These are phyloP conservation scores for Synanthedon vespiformis DNA, from an alignment of 2,888 invertebrate species.

Conservation along the genomic window DNA sequence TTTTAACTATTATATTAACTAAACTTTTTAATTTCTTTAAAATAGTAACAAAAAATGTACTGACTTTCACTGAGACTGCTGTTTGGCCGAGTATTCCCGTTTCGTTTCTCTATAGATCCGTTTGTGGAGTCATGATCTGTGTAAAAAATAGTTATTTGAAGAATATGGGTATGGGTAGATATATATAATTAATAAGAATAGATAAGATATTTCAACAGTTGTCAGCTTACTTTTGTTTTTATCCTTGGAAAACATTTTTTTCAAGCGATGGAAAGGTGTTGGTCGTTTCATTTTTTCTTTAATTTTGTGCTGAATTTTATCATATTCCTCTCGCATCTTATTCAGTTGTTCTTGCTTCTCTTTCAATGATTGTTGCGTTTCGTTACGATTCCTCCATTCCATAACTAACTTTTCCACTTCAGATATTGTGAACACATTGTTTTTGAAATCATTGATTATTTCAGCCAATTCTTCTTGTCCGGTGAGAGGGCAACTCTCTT, in stretches of 20 bases:
- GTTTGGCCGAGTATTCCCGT: conserved; percentile 57
- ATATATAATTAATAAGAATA: background rate
- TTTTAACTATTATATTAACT: too few species aligned
- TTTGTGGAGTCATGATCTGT: conserved; percentile 45
- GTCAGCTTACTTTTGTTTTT: conserved; percentile 61
- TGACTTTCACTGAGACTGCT: conserved; percentile 64
- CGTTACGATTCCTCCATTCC: conserved; percentile 88
- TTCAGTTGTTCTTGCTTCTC: conserved; percentile 87
- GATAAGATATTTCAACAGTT: too few species aligned
- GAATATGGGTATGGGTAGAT: background rate
- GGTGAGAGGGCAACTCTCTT: conserved; percentile 48
- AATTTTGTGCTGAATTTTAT: conserved; percentile 82
- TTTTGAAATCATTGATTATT: conserved; percentile 90
- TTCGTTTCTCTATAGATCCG: conserved; percentile 55
- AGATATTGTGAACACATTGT: conserved; percentile 85
- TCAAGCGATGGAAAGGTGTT: conserved; percentile 84
- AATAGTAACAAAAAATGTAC: conserved; percentile 11
- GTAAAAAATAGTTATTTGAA: conserved; percentile 9
- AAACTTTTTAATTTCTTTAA: too few species aligned
- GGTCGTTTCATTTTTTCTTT: conserved; percentile 81
- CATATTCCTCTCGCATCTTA: conserved; percentile 84
- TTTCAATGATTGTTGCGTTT: conserved; percentile 86
- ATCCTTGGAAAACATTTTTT: conserved; percentile 78
- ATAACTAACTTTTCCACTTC: conserved; percentile 88
- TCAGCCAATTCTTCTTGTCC: conserved; percentile 85